Evolutionary conservation across 1,140 invertebrate genomes (phyloP).

Genomic region (Drosophila funebris): DNA sequence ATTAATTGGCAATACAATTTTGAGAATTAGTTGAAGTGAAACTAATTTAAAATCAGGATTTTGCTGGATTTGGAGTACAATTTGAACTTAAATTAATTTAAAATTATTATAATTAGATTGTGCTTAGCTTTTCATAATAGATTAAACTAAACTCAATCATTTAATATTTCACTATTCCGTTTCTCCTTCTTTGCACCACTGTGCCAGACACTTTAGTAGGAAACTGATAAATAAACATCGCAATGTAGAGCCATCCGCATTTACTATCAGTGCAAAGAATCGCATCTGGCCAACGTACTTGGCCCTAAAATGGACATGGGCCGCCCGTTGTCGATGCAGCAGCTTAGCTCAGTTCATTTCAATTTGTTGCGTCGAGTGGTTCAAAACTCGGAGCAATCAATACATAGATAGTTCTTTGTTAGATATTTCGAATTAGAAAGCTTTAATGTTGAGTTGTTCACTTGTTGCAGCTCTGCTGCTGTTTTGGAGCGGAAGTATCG

Average conservation of each 20-base stretch:
- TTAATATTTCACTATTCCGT: no score
- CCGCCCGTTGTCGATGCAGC: constrained; percentile 43
- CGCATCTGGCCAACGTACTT: constrained; percentile 61
- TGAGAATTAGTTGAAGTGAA: no score
- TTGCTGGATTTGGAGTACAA: no score
- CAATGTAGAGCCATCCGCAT: constrained; percentile 56
- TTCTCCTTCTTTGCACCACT: constrained; percentile 31
- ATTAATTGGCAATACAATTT: no score
- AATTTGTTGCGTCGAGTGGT: constrained; percentile 58
- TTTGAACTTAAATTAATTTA: no score
- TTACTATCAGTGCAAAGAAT: constrained; percentile 69
- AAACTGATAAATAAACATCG: constrained; percentile 81
- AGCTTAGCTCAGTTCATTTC: constrained; percentile 61
- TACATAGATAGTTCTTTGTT: constrained; percentile 21
- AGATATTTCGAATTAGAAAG: constrained; percentile 36
- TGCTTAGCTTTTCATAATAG: no score
- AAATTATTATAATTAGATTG: no score
- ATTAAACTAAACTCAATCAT: no score
- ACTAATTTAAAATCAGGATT: no score
- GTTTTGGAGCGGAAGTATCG: constrained; percentile 52
- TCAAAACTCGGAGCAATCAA: constrained; percentile 41
- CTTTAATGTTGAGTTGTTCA: constrained; percentile 48
- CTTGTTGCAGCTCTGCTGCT: constrained; percentile 64
- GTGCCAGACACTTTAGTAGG: constrained; percentile 55
- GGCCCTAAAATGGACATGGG: constrained; percentile 68